These are phyloP conservation scores for Diglossa cyanea DNA, from an alignment of 2,797 vertebrate species.

Conservation along the genomic window DNA sequence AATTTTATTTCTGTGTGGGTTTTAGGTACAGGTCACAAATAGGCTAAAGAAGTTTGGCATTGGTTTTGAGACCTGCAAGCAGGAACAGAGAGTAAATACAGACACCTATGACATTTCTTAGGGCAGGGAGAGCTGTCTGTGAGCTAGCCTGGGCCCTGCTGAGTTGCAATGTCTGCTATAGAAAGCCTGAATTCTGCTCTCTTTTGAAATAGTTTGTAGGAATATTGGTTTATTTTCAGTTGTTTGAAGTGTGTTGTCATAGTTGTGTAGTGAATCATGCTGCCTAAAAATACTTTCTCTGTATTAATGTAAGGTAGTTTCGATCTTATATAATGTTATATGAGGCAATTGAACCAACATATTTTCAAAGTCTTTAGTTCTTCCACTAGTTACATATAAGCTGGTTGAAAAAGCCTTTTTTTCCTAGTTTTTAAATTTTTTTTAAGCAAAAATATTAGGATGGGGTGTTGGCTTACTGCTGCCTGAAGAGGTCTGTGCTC, in stretches of 20 bases:
- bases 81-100: neutral
- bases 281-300: neutral
- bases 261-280: slow-evolving; percentile 6
- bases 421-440: neutral
- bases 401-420: neutral
- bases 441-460: neutral
- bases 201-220: neutral
- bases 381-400: neutral
- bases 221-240: neutral
- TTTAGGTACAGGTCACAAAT: neutral
- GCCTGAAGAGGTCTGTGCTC: neutral
- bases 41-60: neutral
- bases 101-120: neutral
- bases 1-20: neutral
- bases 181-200: neutral
- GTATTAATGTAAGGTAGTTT: neutral
- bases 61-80: neutral
- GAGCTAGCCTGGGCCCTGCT: neutral
- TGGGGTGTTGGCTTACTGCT: neutral
- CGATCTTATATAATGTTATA: neutral
- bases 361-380: neutral
- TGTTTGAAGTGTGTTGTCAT: neutral
- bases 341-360: neutral
- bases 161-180: neutral
- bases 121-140: neutral